These are phyloP conservation scores for Ariopsis seemanni DNA, from an alignment of 2,113 vertebrate species.

Conservation along the genomic window DNA sequence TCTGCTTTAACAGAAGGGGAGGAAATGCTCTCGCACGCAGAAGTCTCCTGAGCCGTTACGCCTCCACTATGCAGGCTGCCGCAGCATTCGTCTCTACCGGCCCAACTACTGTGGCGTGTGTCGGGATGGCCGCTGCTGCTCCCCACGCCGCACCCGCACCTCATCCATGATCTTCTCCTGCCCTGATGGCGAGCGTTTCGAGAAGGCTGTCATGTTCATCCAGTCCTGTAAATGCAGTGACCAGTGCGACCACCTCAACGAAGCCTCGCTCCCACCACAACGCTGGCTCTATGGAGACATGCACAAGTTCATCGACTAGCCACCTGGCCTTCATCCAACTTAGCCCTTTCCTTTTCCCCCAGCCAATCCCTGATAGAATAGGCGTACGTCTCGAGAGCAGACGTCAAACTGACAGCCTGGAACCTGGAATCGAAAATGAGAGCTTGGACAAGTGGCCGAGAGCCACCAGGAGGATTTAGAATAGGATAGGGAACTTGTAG, in stretches of 20 bases:
- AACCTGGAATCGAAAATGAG: neutral
- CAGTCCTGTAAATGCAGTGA: constrained; percentile 81
- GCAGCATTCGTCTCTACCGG: constrained; percentile 74
- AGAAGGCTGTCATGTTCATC: constrained; percentile 76
- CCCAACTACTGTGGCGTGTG: constrained; percentile 80
- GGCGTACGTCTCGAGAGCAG: constrained; percentile 57
- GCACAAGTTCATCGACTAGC: constrained; percentile 78
- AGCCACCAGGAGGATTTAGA: neutral
- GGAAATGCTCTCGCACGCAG: constrained; percentile 79
- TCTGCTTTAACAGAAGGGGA: constrained; percentile 72
- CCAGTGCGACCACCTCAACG: constrained; percentile 74
- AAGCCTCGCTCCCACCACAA: constrained; percentile 71
- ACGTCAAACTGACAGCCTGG: constrained; percentile 43
- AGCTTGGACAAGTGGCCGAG: neutral
- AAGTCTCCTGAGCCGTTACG: constrained; percentile 76
- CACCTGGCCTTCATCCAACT: neutral
- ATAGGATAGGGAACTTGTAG: constrained; percentile 4
- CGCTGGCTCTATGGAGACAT: constrained; percentile 77
- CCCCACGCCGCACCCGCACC: constrained; percentile 75
- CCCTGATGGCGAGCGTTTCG: constrained; percentile 71
- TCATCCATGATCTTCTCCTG: constrained; percentile 74
- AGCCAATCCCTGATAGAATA: constrained; percentile 63
- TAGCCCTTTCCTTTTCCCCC: constrained; percentile 29
- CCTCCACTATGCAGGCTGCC: constrained; percentile 76
- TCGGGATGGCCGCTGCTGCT: constrained; percentile 78